These are phyloP conservation scores for Cephus rjabovi DNA, from an alignment of 2,888 invertebrate species.

Conservation along the genomic window DNA sequence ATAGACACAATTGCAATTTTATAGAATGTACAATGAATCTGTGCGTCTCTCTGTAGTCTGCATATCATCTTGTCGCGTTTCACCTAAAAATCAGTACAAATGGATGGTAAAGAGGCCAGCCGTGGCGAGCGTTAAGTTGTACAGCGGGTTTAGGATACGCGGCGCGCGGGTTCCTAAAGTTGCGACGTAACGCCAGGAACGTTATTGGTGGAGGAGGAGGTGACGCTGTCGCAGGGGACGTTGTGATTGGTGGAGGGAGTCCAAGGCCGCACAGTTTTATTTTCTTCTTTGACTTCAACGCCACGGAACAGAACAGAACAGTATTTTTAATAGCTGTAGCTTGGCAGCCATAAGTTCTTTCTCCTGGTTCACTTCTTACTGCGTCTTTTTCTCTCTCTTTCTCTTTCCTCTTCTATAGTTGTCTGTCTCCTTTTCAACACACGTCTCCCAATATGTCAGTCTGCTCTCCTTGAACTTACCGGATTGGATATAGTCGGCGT, in stretches of 20 bases:
- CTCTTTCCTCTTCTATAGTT: conserved; percentile 4
- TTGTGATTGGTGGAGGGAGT: conserved; percentile 27
- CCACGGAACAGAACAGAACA: conserved; percentile 25
- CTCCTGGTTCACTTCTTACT: conserved; percentile 12
- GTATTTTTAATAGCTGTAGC: conserved; percentile 17
- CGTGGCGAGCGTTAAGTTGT: conserved; percentile 1
- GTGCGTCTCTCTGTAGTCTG: background rate
- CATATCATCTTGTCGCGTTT: background rate
- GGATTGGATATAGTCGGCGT: background rate
- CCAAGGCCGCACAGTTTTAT: conserved; percentile 36
- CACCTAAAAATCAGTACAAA: background rate
- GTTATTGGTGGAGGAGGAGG: conserved; percentile 15
- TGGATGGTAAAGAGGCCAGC: background rate
- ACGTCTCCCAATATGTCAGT: background rate
- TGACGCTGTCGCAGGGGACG: conserved; percentile 25
- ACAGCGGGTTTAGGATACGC: background rate
- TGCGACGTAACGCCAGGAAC: background rate
- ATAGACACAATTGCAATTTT: background rate
- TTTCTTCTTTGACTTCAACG: conserved; percentile 28
- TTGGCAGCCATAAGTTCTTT: conserved; percentile 5
- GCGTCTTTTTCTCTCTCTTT: background rate
- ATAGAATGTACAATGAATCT: background rate
- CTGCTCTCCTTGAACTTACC: conserved; percentile 17
- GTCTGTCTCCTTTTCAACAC: background rate
- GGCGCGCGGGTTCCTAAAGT: background rate